phyloP scores from a whole-genome alignment of 2,888 invertebrate species.

The Pemphredon lugubris region DNA sequence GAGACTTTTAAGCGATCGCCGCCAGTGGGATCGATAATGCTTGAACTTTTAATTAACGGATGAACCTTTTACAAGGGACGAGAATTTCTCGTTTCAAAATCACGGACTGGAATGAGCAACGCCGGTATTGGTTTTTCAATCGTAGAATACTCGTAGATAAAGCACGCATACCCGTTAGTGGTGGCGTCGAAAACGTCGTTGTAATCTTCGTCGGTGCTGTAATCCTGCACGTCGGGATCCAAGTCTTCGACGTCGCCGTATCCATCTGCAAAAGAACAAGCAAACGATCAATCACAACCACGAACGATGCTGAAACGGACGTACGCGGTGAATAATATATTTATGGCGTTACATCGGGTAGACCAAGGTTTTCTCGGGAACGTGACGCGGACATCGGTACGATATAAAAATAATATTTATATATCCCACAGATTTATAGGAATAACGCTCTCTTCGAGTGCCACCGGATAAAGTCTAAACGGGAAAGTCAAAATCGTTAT shows the following conservation, averaged over 20 bases:
- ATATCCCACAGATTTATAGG: too few species aligned
- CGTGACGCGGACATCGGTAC: too few species aligned
- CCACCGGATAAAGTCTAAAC: too few species aligned
- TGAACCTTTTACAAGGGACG: background rate
- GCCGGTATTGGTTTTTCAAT: background rate
- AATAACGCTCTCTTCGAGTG: too few species aligned
- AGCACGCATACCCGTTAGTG: conserved; percentile 70
- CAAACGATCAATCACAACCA: background rate
- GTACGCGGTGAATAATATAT: background rate
- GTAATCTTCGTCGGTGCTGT: conserved; percentile 73
- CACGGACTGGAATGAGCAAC: background rate
- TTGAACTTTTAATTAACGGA: conserved; percentile 12
- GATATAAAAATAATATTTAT: too few species aligned
- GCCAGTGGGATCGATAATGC: conserved; percentile 5
- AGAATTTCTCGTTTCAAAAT: background rate
- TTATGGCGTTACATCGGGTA: too few species aligned
- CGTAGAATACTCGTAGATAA: background rate
- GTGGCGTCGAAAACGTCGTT: conserved; percentile 72
- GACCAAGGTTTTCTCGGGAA: too few species aligned
- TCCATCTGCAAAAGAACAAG: conserved; percentile 50
- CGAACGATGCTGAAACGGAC: background rate
- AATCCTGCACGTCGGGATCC: conserved; percentile 73
- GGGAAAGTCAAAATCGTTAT: background rate
- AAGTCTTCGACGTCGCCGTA: conserved; percentile 66
- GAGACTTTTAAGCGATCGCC: background rate